A percentile compares a stretch with the other conserved stretches of the same genome.
phyloP scores from a whole-genome alignment of 2,113 vertebrate genomes.

The Lophochroa leadbeateri region DNA sequence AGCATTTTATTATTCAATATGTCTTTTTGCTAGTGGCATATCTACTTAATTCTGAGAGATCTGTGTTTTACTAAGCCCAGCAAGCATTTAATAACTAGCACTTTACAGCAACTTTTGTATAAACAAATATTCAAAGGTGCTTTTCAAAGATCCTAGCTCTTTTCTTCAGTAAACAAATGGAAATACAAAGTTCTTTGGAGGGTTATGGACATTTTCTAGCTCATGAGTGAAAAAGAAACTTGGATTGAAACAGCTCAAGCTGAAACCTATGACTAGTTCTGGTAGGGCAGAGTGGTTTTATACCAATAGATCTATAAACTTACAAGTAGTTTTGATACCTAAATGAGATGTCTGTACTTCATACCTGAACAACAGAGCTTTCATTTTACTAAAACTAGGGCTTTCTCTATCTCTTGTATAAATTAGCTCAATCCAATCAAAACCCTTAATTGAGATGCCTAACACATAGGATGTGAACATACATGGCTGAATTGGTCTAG shows the following conservation, averaged over 20 bases:
- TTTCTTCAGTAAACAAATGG: constrained; percentile 21
- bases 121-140: constrained; percentile 55
- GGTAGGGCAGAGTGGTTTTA: not conserved
- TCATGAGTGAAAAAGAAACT: not conserved
- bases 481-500: not conserved
- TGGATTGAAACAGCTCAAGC: not conserved
- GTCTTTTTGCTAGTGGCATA: constrained; percentile 65
- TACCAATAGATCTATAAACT: not conserved
- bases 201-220: not conserved
- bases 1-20: constrained; percentile 72
- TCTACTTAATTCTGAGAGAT: constrained; percentile 64
- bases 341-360: not conserved
- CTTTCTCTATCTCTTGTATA: not conserved
- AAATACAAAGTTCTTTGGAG: constrained; percentile 3
- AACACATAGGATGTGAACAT: not conserved
- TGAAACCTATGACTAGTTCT: not conserved
- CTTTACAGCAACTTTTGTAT: constrained; percentile 45
- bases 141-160: constrained; percentile 34
- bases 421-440: not conserved
- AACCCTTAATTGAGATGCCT: not conserved
- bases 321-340: not conserved
- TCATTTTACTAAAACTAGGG: not conserved
- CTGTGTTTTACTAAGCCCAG: constrained; percentile 49
- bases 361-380: not conserved
- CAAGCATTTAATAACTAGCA: constrained; percentile 67